Evolutionary conservation across 2,113 vertebrate genomes (phyloP).

Genomic region (Poeciliopsis retropinna): DNA sequence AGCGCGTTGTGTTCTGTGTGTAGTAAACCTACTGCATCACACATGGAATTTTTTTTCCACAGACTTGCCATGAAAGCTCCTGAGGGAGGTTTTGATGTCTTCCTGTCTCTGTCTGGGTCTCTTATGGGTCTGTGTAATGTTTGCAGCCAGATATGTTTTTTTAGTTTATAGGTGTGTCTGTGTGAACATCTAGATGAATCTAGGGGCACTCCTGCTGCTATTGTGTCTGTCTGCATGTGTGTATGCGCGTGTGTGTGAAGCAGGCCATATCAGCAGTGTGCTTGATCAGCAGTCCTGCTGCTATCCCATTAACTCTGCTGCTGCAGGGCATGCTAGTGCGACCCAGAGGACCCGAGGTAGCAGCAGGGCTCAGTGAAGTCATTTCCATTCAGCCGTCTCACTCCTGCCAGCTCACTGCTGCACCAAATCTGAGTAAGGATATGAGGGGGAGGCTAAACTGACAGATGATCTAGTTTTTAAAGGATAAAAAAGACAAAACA

Average conservation of each 20-base stretch:
- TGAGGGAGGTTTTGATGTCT: neutral
- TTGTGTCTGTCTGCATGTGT: neutral
- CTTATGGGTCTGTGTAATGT: slow-evolving; percentile 25
- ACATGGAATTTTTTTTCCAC: neutral
- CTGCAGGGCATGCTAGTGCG: slow-evolving; percentile 55
- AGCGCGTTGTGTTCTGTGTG: slow-evolving; percentile 24
- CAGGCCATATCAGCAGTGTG: slow-evolving; percentile 50
- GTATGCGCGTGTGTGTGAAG: slow-evolving; percentile 6
- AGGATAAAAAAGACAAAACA: neutral
- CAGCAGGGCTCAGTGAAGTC: slow-evolving; percentile 62
- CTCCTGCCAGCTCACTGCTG: slow-evolving; percentile 31
- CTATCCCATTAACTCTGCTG: slow-evolving; percentile 69
- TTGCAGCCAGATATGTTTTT: slow-evolving; percentile 2
- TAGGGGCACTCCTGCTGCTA: slow-evolving; percentile 2
- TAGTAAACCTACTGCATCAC: slow-evolving; percentile 3
- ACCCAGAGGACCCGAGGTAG: slow-evolving; percentile 65
- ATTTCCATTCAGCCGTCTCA: slow-evolving; percentile 63
- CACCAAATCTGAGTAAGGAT: slow-evolving; percentile 12
- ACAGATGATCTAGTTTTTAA: neutral
- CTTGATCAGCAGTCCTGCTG: slow-evolving; percentile 72
- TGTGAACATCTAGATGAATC: slow-evolving; percentile 27
- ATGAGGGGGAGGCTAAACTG: neutral
- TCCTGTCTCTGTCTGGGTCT: neutral
- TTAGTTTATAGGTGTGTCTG: slow-evolving; percentile 14
- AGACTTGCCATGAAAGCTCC: slow-evolving; percentile 21